Conservation (phyloP, 2,113 vertebrate genomes). For the Mungos mungo region DNA sequence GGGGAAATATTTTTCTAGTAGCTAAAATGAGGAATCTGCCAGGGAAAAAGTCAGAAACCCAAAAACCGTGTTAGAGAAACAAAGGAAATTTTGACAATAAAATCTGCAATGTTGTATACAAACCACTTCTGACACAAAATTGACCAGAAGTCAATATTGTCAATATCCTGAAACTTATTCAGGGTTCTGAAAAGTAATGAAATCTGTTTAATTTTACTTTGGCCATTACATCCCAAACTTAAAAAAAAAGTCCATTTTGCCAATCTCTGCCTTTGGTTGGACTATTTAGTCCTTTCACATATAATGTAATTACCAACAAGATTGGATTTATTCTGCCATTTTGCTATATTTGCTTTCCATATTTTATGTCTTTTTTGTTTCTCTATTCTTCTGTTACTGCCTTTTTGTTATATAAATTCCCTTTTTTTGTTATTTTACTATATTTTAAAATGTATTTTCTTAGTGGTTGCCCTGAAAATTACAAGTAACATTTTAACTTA, state of each 20-base stretch:
- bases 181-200: neutral
- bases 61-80: neutral
- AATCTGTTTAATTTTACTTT: neutral
- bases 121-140: neutral
- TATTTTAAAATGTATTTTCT: neutral
- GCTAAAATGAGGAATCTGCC: neutral
- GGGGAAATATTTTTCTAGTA: neutral
- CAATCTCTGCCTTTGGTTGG: neutral
- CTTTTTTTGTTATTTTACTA: neutral
- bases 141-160: neutral
- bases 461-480: neutral
- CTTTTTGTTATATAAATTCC: neutral
- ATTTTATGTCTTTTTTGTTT: neutral
- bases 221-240: neutral
- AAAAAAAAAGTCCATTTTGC: neutral
- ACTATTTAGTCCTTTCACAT: neutral
- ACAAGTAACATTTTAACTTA: neutral
- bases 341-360: neutral
- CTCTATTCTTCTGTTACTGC: neutral
- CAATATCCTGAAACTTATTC: neutral
- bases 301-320: neutral
- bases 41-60: neutral
- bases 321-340: neutral
- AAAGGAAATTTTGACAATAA: neutral
- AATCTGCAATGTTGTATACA: neutral